These are phyloP conservation scores for Pterobdella sp. DNA, from an alignment of 2,888 invertebrate genomes.

Conservation along the genomic window DNA sequence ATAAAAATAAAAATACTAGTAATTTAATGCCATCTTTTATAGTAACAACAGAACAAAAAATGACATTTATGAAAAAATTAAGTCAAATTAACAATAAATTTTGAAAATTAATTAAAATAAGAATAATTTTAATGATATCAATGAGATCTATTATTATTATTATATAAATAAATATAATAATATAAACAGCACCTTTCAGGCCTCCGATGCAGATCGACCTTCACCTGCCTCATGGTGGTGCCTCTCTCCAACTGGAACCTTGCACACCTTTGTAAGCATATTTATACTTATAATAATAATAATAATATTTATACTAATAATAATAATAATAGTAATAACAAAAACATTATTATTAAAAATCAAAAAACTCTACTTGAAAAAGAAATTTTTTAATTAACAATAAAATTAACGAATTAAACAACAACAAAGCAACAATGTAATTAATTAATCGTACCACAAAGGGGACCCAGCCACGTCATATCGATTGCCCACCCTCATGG, in stretches of 20 bases:
- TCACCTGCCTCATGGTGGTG: conserved; percentile 60
- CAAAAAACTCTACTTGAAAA: no score
- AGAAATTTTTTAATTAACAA: no score
- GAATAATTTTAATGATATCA: no score
- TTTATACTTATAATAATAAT: background rate
- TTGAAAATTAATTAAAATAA: no score
- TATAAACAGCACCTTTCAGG: conserved; percentile 56
- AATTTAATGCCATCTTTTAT: no score
- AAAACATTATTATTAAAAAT: no score
- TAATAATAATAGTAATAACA: no score
- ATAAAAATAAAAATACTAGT: conserved; percentile 7
- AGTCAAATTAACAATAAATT: no score
- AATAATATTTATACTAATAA: no score
- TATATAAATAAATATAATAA: background rate
- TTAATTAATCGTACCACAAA: conserved; percentile 42
- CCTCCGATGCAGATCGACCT: conserved; percentile 57
- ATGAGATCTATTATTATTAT: background rate
- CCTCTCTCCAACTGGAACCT: conserved; percentile 77
- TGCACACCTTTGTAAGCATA: conserved; percentile 62
- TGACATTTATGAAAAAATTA: no score
- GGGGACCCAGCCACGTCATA: conserved; percentile 50
- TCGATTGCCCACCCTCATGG: conserved; percentile 65
- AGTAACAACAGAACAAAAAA: no score
- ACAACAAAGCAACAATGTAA: background rate
- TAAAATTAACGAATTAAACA: no score